Conservation (phyloP, 2,797 vertebrate genomes). For the Sebastes steindachneri region DNA sequence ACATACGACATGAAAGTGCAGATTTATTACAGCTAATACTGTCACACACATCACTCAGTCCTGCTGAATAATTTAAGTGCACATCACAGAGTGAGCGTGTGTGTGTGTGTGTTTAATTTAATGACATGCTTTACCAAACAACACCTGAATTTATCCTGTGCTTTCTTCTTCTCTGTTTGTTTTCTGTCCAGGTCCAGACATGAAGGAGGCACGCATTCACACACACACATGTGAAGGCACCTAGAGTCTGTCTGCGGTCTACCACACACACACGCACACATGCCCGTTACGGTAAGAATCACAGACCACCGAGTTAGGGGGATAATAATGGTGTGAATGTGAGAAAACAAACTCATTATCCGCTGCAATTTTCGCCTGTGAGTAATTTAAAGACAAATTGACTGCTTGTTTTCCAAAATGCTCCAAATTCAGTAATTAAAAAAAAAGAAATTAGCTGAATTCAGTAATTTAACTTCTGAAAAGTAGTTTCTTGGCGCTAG, state of each 20-base stretch:
- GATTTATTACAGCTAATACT: constrained; percentile 40
- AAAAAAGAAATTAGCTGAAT: not conserved
- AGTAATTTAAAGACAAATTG: constrained; percentile 14
- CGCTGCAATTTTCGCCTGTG: constrained; percentile 7
- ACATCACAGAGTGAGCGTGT: not conserved
- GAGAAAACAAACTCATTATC: constrained; percentile 48
- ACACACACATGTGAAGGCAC: constrained; percentile 43
- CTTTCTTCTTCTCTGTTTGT: constrained; percentile 62
- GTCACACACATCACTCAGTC: constrained; percentile 16
- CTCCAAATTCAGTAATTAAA: not conserved
- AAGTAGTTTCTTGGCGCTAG: not conserved
- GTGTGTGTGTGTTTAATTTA: constrained; percentile 44
- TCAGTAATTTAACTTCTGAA: not conserved
- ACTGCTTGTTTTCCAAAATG: not conserved
- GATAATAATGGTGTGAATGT: constrained; percentile 52
- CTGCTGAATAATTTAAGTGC: constrained; percentile 20
- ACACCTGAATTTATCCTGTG: constrained; percentile 64
- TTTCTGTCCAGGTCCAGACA: constrained; percentile 77
- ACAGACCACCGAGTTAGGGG: constrained; percentile 48
- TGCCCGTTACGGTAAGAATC: constrained; percentile 63
- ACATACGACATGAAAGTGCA: constrained; percentile 35
- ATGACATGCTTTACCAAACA: constrained; percentile 60
- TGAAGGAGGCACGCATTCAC: constrained; percentile 56
- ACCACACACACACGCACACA: constrained; percentile 44
- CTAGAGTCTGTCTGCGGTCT: constrained; percentile 74